Base-by-base conservation (phyloP, 2,888 invertebrate species). In the Augiades crinisus region DNA sequence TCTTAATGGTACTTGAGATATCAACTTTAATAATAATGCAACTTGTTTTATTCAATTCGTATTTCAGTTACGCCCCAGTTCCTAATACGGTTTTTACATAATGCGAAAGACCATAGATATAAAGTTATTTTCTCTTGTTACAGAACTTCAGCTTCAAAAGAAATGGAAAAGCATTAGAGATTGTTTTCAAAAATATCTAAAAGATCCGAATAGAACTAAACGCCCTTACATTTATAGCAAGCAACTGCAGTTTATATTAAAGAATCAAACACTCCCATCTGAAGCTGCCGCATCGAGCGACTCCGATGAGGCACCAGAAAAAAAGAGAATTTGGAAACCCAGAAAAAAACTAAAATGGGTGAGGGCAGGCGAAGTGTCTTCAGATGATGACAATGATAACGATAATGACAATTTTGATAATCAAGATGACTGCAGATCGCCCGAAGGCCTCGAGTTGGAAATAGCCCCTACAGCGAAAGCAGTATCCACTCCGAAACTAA, bases 161-260 rank as follows among this genome's bases (percentile, higher is more conserved):
- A 89, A 88, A 70, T 89, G 88, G 88, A 89, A 88, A 58, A 82
- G 88, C 59, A 79, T 88, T 8, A 67, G 86, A 19, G 89, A 89
- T 56, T 81, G 82, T 57, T 88, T 80, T 55, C 76, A 78, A 54
- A 87, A 87, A 54, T 86, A 81, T 64, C 45, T 80, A 19, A 55
- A 67, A 1, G 77, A 85, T 49, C 86, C 86, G 1, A 72, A 68
- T 10, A 73, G 75, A 63, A 78, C 78, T 4, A 78, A 67, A 55
- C 70, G 76, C 8, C 87, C 88, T 0, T 89, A 89, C 56, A 62
- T 88, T 12, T 88, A 87, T 59, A 58, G 59, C 7, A 82, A 73
- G 58, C 81, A 83, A 10, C 53, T 88, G 38, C 74, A 80, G 43
- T 89, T 89, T 46, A 66, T 88, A 3, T 52, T 79, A 6, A 84